Percentiles rank a stretch among this genome's conserved stretches.
These are phyloP conservation scores for Lynx canadensis DNA, from an alignment of 2,113 vertebrate species.

Conservation along the genomic window DNA sequence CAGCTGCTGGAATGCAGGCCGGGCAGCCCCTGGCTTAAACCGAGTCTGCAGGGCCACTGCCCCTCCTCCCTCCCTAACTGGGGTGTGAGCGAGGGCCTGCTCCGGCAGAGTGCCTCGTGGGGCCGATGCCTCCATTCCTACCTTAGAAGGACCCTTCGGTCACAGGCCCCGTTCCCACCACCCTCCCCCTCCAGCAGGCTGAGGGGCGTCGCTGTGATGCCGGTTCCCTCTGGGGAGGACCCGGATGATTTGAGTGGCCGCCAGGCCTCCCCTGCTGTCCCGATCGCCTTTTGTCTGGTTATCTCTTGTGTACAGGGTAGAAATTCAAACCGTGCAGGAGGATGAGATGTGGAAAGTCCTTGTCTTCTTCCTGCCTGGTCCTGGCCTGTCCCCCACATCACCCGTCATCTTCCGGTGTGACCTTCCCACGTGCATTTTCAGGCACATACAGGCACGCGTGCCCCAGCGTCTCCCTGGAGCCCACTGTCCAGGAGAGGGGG, in stretches of 20 bases:
- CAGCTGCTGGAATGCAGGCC: not conserved
- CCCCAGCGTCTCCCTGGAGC: not conserved
- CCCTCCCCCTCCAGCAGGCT: not conserved
- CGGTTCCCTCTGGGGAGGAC: not conserved
- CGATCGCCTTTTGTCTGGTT: not conserved
- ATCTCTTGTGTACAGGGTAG: not conserved
- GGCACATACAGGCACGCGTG: accelerated
- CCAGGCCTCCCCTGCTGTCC: not conserved
- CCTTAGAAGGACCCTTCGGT: not conserved
- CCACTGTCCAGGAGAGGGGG: not conserved
- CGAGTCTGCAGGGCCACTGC: not conserved
- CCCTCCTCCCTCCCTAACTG: not conserved
- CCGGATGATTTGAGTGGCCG: not conserved
- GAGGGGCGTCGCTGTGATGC: not conserved
- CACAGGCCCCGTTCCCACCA: not conserved
- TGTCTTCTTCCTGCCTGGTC: not conserved
- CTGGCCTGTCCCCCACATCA: not conserved
- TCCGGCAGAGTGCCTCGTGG: not conserved
- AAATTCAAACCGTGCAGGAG: not conserved
- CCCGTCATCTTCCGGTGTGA: not conserved
- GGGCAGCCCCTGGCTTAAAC: not conserved
- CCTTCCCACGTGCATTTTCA: not conserved
- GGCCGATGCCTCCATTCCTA: not conserved
- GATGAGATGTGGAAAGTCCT: not conserved
- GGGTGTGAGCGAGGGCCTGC: not conserved